phyloP scores from a whole-genome alignment of 2,888 invertebrate species.

The Rhogogaster chlorosoma region DNA sequence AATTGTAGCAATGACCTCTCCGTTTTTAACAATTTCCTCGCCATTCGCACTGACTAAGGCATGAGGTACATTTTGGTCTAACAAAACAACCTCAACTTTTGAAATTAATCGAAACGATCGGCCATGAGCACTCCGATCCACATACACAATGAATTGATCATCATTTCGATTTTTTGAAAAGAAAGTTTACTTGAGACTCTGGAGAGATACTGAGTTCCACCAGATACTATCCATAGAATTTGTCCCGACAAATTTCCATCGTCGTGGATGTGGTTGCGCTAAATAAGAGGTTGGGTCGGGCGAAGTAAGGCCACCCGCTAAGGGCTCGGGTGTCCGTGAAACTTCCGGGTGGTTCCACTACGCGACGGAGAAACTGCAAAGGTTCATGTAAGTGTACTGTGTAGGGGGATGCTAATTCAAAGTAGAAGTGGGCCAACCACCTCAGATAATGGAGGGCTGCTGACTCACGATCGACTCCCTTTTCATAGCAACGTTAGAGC shows the following conservation, averaged over 20 bases:
- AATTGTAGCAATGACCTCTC: background rate
- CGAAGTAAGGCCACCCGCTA: constrained; percentile 7
- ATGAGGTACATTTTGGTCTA: background rate
- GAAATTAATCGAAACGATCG: background rate
- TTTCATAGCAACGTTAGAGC: constrained; percentile 13
- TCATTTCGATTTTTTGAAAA: background rate
- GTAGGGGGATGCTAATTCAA: constrained; percentile 48
- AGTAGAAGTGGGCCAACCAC: constrained; percentile 49
- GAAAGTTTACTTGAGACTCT: background rate
- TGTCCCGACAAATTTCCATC: constrained; percentile 25
- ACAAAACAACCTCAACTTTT: background rate
- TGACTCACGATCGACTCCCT: constrained; percentile 40
- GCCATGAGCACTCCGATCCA: background rate
- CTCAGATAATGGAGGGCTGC: constrained; percentile 52
- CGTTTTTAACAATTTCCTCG: background rate
- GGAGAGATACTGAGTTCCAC: background rate
- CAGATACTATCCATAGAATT: constrained; percentile 1
- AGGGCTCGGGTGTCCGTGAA: constrained; percentile 22
- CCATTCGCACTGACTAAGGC: background rate
- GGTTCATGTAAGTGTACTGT: constrained; percentile 9
- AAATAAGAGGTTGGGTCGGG: constrained; percentile 7
- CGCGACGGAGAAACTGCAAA: constrained; percentile 21
- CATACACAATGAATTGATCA: background rate
- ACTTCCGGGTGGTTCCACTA: constrained; percentile 30
- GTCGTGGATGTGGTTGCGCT: background rate